phyloP scores from a whole-genome alignment of 2,888 invertebrate species.

The Trilocha varians region DNA sequence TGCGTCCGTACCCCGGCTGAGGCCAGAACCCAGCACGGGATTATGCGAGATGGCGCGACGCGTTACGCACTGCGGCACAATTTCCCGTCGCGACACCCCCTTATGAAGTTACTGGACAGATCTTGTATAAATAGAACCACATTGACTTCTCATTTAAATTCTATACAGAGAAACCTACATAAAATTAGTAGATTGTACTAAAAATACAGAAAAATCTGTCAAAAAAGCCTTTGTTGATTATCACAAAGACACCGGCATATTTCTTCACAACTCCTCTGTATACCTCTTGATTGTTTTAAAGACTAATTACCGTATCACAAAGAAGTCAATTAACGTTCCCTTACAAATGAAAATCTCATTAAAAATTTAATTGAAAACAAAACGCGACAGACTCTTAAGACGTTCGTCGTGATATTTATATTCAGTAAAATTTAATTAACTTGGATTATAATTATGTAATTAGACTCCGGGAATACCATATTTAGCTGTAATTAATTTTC shows the following conservation, averaged over 20 bases:
- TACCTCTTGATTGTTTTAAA: slow-evolving; percentile 3
- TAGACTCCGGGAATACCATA: not conserved
- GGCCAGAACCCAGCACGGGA: too few species aligned
- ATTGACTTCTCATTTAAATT: too few species aligned
- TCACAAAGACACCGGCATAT: slow-evolving; percentile 31
- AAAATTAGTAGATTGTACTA: too few species aligned
- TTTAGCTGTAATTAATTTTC: not conserved
- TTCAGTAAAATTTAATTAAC: not conserved
- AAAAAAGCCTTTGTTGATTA: slow-evolving; percentile 33
- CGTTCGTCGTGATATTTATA: not conserved
- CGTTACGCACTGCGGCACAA: too few species aligned
- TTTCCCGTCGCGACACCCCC: too few species aligned
- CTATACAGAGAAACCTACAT: too few species aligned
- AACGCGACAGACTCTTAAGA: not conserved
- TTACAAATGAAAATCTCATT: slow-evolving; percentile 8
- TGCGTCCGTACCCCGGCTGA: too few species aligned
- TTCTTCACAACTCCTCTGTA: slow-evolving; percentile 16
- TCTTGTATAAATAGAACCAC: too few species aligned
- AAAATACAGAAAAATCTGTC: not conserved
- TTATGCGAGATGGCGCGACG: too few species aligned
- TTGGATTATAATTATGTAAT: not conserved
- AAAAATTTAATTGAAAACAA: slow-evolving; percentile 7
- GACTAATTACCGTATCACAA: slow-evolving; percentile 12
- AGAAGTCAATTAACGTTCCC: slow-evolving; percentile 6
- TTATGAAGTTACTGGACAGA: too few species aligned